Percentiles rank a stretch among this genome's conserved stretches.
phyloP scores from a whole-genome alignment of 2,888 invertebrate species.

The Serrognathus titanus region DNA sequence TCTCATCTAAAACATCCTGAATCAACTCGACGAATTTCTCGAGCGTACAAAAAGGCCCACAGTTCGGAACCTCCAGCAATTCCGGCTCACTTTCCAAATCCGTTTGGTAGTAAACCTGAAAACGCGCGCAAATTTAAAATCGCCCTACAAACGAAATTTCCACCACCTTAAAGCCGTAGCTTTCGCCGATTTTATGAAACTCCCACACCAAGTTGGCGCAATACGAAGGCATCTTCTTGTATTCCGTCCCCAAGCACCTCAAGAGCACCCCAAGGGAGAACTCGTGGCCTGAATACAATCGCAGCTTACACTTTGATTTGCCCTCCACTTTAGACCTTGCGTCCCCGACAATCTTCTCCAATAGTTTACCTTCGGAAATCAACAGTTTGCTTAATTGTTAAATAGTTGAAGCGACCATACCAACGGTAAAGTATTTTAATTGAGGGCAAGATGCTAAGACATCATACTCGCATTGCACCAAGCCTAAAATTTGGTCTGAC shows the following conservation, averaged over 20 bases:
- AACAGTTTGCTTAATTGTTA: no score
- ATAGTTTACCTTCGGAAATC: background rate
- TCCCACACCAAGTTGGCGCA: constrained; percentile 5
- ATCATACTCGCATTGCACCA: background rate
- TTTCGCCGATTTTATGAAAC: constrained; percentile 1
- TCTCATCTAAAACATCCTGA: background rate
- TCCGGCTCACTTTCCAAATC: background rate
- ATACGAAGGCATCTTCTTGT: background rate
- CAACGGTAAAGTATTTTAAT: no score
- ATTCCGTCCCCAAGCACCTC: background rate
- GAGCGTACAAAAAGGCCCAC: background rate
- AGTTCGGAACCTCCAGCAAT: background rate
- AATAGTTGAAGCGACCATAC: no score
- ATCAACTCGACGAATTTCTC: background rate
- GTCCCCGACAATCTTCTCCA: constrained; percentile 5
- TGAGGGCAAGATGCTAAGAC: no score
- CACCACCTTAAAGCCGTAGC: constrained; percentile 3
- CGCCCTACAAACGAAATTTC: no score
- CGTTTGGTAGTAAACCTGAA: no score
- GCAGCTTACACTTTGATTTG: constrained; percentile 3
- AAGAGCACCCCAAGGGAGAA: background rate
- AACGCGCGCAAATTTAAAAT: no score
- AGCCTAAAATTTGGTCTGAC: constrained; percentile 5
- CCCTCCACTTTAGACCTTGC: background rate
- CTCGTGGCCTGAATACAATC: constrained; percentile 11